Conservation (phyloP, 1,140 invertebrate species). For the Cryptotermes secundus region DNA sequence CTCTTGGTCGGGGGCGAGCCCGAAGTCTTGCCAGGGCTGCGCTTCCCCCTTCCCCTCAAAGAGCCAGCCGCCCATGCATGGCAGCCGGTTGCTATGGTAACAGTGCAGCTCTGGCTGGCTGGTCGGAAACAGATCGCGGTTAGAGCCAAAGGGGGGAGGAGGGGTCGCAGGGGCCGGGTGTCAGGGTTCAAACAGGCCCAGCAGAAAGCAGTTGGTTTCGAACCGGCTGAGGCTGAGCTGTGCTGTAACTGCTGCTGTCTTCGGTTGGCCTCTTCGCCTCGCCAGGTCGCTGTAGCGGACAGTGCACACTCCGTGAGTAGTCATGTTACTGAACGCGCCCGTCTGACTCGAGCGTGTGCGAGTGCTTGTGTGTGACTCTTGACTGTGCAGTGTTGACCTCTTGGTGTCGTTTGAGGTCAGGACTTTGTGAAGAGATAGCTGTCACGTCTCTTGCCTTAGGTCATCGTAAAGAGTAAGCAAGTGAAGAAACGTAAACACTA, state of each 20-base stretch:
- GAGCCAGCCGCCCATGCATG: not conserved
- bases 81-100: slow-evolving; percentile 19
- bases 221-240: not conserved
- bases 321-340: not conserved
- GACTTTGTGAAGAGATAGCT: no score
- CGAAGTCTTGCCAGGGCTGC: not conserved
- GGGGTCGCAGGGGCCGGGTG: slow-evolving; percentile 17
- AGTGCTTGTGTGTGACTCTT: not conserved
- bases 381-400: no score
- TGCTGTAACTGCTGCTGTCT: not conserved
- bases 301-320: not conserved
- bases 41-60: not conserved
- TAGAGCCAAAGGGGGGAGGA: slow-evolving; percentile 10
- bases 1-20: slow-evolving; percentile 15
- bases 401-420: no score
- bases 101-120: not conserved
- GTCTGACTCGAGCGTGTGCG: not conserved
- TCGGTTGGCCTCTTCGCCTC: not conserved
- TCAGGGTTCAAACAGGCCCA: slow-evolving; percentile 23
- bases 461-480: no score
- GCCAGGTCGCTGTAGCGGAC: not conserved
- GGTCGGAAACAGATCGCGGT: not conserved
- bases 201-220: slow-evolving; percentile 13
- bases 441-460: no score
- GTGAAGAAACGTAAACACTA: no score